Percentiles rank a stretch among this genome's conserved stretches.
These are phyloP conservation scores for Dicerorhinus sumatrensis DNA, from an alignment of 2,113 vertebrate genomes.

Conservation along the genomic window DNA sequence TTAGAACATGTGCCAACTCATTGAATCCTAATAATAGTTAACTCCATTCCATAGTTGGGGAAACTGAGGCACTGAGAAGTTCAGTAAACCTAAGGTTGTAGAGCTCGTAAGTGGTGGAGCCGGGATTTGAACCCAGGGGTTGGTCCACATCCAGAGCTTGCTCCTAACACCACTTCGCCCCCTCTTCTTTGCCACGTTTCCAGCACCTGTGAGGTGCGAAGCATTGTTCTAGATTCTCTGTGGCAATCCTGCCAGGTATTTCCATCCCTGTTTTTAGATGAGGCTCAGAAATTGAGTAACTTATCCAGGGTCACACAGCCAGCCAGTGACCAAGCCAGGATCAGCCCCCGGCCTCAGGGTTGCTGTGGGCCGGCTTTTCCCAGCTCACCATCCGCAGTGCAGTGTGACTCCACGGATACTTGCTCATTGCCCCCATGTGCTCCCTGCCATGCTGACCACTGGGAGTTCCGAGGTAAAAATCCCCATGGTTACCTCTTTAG, in stretches of 20 bases:
- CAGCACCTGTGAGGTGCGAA: background rate
- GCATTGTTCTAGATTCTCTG: background rate
- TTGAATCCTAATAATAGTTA: background rate
- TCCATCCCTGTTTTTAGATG: background rate
- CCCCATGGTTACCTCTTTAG: background rate
- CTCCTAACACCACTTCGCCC: rapidly evolving
- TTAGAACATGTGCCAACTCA: background rate
- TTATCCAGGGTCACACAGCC: background rate
- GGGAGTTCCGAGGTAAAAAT: background rate
- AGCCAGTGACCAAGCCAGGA: rapidly evolving
- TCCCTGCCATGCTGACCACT: rapidly evolving
- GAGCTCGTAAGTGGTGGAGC: background rate
- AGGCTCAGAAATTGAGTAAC: background rate
- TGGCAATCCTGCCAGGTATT: background rate
- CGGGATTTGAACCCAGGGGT: background rate
- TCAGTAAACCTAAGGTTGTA: background rate
- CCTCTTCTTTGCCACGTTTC: background rate
- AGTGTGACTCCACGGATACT: background rate
- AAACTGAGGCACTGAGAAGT: background rate
- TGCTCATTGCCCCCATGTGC: rapidly evolving
- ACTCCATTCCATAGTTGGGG: background rate
- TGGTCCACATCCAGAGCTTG: background rate
- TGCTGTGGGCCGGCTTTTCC: rapidly evolving
- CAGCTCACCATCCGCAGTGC: rapidly evolving
- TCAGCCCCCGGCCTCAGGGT: background rate